Base-by-base conservation (phyloP, 2,113 vertebrate species). In the Myocastor coypus region DNA sequence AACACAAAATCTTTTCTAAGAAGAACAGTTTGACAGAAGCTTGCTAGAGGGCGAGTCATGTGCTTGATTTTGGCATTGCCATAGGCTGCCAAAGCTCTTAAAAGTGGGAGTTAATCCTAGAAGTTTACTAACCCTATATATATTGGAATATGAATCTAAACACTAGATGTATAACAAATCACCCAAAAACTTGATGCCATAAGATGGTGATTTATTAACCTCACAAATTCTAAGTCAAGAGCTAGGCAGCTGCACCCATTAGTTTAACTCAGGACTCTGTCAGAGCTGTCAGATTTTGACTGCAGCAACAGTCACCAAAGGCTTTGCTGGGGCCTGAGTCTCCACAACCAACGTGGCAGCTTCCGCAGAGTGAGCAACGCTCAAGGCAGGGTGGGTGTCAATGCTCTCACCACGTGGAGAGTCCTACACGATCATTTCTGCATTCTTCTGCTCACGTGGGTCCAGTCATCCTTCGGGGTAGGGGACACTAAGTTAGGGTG, bases 121-220 rank as follows among this genome's bases (percentile, higher is more conserved):
- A 46, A 64, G 89, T 78, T 52, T 87, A 11, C 34, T 63, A 16
- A 71, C 55, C 73, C 57, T 4, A 22, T 32, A 30, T 3, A 40
- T 1, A 19, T 80, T 69, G 64, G 87, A 87, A 64, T 87, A 84
- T 50, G 40, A 30, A 77, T 93, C 85, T 87, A 77, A 89, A 77
- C 3, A 32, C 40, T 84, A 32, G 17, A 1, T 14, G 5, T 82
- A 5, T 91, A 84, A 73, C 17, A 90, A 85, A 91, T 52, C 17
- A 92, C 19, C 50, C 37, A 28, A 30, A 73, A 86, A 42, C 0
- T 20, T 86, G 40, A 61, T 87, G 28, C 4, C 73, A 82, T 55
- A 81, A 87, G 68, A 66, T 93, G 75, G 69, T 71, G 26, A 63
- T 46, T 63, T 71, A 73, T 34, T 71, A n/a, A 66, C 13, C 46